Evolutionary conservation across 2,888 invertebrate genomes (phyloP), one percentile per base, ranked within the genome.

Genomic region (Cantharis rustica): DNA sequence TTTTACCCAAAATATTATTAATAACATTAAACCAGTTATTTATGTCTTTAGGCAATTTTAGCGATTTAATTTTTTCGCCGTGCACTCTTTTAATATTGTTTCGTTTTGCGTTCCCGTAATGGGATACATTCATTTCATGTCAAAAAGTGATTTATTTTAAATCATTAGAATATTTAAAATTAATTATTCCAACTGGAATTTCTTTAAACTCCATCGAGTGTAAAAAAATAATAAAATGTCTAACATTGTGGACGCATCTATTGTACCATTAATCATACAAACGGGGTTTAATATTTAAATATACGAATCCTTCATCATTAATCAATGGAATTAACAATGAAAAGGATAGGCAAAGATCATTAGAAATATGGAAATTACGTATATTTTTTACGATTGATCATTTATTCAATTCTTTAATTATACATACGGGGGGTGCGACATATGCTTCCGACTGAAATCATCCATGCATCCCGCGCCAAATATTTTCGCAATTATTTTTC

Each of bases 121-220:
- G 75, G 75, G 70, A 70, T 68, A 70, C 76, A 71, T 73, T 71
- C 73, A 73, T 78, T 76, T 72, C 68, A 75, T 79, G 79, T 80
- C 77, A 73, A 73, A 74, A 62, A 69, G 76, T 80, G 78, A 79
- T 79, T 79, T 79, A 79, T 79, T 72, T 68, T 74, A 78, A 79
- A 80, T 79, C 80, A 79, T 80, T 80, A 80, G 76, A 79, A 80
- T 80, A 80, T 80, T 77, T 77, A 73, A 78, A 79, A 80, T 80
- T 80, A 79, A 80, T 80, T 80, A 75, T 78, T 80, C 78, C 76
- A 71, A 72, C 70, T 78, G 71, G 75, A 75, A 75, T 69, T 73
- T 75, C 71, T 76, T 71, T 72, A 79, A 79, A 79, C 73, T 75
- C 75, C 75, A 76, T 79, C 77, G 73, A 78, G 66, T 79, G 79